Evolutionary conservation across 2,797 vertebrate species (phyloP).

Genomic region (Muscicapa comitata): DNA sequence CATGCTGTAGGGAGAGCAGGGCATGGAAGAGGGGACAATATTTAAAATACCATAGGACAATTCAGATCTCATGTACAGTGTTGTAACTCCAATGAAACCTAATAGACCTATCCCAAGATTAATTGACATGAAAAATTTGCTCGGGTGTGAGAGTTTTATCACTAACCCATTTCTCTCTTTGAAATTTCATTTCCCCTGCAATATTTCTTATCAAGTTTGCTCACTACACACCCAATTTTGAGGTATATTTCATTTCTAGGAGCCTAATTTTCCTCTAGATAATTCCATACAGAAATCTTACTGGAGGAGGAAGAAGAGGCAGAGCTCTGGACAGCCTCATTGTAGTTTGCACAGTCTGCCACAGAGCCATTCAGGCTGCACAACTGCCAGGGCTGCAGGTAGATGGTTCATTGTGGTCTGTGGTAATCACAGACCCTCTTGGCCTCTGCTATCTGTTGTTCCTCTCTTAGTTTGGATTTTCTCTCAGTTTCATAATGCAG

Average conservation of each 20-base stretch:
- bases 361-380: background rate
- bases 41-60: background rate
- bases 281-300: background rate
- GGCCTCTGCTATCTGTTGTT: background rate
- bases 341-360: background rate
- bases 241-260: background rate
- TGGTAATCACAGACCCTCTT: background rate
- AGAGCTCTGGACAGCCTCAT: background rate
- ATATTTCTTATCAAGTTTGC: background rate
- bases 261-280: background rate
- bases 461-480: background rate
- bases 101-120: background rate
- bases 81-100: background rate
- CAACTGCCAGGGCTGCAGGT: background rate
- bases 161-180: background rate
- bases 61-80: background rate
- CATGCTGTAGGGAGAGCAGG: background rate
- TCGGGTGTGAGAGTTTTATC: background rate
- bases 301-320: background rate
- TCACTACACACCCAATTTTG: rapidly evolving
- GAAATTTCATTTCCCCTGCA: background rate
- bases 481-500: background rate
- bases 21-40: background rate
- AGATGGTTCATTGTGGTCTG: background rate
- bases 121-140: background rate